A percentile compares a stretch with the other conserved stretches of the same genome.
These are phyloP conservation scores for Panonychus citri DNA, from an alignment of 1,140 invertebrate species.

Conservation along the genomic window DNA sequence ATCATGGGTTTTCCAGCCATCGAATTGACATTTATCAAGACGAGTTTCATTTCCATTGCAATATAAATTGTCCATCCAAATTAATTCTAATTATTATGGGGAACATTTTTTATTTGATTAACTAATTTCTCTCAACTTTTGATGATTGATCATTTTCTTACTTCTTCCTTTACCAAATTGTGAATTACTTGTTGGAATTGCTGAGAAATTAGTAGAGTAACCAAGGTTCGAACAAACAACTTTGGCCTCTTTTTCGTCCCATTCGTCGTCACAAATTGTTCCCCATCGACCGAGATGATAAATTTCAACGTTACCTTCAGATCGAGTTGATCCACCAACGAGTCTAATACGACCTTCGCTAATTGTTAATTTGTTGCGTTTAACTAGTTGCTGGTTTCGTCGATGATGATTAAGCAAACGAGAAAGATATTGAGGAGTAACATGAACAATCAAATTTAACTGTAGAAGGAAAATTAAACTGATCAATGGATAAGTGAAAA, in stretches of 20 bases:
- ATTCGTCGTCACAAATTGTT: slow-evolving; percentile 73
- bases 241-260: slow-evolving; percentile 50
- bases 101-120: background rate
- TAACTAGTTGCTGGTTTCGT: too few relatives aligned
- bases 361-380: too few relatives aligned
- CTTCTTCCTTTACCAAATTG: slow-evolving; percentile 48
- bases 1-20: slow-evolving; percentile 56
- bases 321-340: slow-evolving; percentile 15
- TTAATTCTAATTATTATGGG: slow-evolving; percentile 32
- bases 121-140: too few relatives aligned
- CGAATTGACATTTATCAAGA: slow-evolving; percentile 45
- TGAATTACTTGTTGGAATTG: slow-evolving; percentile 37
- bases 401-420: too few relatives aligned
- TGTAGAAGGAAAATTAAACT: too few relatives aligned
- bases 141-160: slow-evolving; percentile 17
- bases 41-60: slow-evolving; percentile 53
- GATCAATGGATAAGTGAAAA: too few relatives aligned
- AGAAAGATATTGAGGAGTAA: too few relatives aligned
- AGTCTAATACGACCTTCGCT: slow-evolving; percentile 17
- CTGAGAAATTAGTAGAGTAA: slow-evolving; percentile 25
- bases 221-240: slow-evolving; percentile 60
- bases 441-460: too few relatives aligned
- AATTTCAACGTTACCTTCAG: slow-evolving; percentile 62
- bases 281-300: slow-evolving; percentile 63
- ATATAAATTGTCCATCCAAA: slow-evolving; percentile 70